phyloP scores from a whole-genome alignment of 2,113 vertebrate species.

The Dasyurus viverrinus region DNA sequence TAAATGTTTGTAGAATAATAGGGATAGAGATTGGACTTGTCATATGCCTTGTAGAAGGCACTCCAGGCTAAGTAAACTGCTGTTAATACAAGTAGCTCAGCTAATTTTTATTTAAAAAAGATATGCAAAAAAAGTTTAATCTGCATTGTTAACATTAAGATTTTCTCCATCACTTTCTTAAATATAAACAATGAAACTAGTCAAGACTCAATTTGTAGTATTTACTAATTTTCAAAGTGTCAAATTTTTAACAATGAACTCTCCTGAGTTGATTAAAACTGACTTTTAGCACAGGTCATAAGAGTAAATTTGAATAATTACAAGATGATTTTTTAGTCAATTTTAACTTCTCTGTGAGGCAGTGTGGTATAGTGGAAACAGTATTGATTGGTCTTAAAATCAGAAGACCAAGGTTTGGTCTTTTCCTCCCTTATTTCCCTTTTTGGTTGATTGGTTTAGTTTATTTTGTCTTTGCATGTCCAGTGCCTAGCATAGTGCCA shows the following conservation, averaged over 20 bases:
- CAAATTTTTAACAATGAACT: neutral
- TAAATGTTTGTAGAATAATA: neutral
- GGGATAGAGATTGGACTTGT: too few species aligned
- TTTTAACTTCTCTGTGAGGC: neutral
- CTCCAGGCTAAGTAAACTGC: neutral
- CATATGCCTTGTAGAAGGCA: neutral
- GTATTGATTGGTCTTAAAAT: neutral
- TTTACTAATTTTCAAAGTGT: neutral
- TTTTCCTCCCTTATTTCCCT: neutral
- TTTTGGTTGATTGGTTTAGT: too few species aligned
- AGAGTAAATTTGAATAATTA: neutral
- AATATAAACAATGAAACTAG: neutral
- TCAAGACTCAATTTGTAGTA: neutral
- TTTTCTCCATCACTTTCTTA: neutral
- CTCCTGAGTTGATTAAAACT: neutral
- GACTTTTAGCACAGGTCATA: neutral
- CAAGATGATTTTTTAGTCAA: neutral
- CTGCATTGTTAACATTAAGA: neutral
- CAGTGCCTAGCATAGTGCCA: too few species aligned
- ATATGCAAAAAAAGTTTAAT: neutral
- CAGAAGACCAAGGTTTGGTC: neutral
- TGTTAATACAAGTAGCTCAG: neutral
- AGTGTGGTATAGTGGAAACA: neutral
- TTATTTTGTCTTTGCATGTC: too few species aligned
- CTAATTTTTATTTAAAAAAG: too few species aligned